phyloP scores from a whole-genome alignment of 2,888 invertebrate genomes.

The Dynastes hyllus region DNA sequence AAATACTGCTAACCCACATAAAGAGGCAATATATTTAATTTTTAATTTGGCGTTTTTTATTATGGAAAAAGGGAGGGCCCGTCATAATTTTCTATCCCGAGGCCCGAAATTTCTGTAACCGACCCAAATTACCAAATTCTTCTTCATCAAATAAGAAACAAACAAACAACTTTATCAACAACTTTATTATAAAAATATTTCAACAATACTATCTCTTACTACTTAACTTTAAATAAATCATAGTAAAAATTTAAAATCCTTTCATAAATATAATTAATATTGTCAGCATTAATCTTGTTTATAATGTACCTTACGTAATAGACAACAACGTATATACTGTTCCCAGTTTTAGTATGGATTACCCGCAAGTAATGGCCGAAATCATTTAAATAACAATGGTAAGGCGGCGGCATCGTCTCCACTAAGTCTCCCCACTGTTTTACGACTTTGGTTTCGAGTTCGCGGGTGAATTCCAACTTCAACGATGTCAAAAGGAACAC shows the following conservation, averaged over 20 bases:
- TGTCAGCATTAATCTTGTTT: constrained; percentile 22
- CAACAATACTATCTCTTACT: not conserved
- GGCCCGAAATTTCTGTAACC: too few species aligned
- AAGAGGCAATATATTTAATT: too few species aligned
- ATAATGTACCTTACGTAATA: constrained; percentile 28
- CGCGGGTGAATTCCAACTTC: constrained; percentile 56
- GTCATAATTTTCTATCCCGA: too few species aligned
- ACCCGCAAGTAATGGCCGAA: constrained; percentile 51
- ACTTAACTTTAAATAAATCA: constrained; percentile 30
- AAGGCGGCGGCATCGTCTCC: constrained; percentile 56
- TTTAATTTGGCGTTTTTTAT: too few species aligned
- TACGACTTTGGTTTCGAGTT: constrained; percentile 58
- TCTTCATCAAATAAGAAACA: not conserved
- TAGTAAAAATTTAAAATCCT: constrained; percentile 36
- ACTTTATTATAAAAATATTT: constrained; percentile 40
- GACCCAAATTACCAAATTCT: too few species aligned
- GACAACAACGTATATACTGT: constrained; percentile 33
- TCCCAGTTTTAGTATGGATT: constrained; percentile 38
- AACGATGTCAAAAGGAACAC: constrained; percentile 61
- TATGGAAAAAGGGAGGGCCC: too few species aligned
- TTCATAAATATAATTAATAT: constrained; percentile 37
- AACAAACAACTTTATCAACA: constrained; percentile 28
- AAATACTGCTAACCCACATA: too few species aligned
- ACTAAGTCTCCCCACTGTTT: constrained; percentile 56
- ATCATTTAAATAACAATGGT: constrained; percentile 55